Percentiles rank a stretch among this genome's conserved stretches.
phyloP scores from a whole-genome alignment of 2,888 invertebrate genomes.

The Chelonus formosanus region DNA sequence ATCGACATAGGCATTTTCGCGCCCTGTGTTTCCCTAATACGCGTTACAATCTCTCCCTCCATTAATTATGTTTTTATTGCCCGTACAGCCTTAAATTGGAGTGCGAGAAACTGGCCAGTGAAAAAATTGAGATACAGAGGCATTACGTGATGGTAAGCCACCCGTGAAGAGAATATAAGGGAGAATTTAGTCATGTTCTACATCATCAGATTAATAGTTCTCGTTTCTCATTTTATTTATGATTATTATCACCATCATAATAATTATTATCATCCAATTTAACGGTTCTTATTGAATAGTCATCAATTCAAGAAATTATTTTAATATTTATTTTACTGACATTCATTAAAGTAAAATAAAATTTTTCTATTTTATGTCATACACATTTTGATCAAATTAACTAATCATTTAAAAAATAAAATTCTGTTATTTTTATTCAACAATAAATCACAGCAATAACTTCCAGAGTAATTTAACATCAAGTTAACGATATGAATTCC shows the following conservation, averaged over 20 bases:
- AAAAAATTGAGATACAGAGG: slow-evolving; percentile 89
- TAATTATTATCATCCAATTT: background rate
- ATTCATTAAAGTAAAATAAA: too few species aligned
- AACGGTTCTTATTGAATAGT: too few species aligned
- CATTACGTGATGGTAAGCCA: slow-evolving; percentile 84
- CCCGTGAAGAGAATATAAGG: slow-evolving; percentile 37
- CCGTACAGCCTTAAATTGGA: slow-evolving; percentile 79
- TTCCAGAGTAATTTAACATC: too few species aligned
- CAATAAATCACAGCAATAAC: too few species aligned
- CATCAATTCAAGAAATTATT: too few species aligned
- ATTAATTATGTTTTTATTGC: slow-evolving; percentile 33
- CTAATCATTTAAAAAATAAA: too few species aligned
- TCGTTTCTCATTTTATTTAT: slow-evolving; percentile 8
- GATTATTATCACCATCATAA: background rate
- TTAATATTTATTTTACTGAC: too few species aligned
- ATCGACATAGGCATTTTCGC: background rate
- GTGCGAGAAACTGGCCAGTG: slow-evolving; percentile 87
- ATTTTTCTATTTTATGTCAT: too few species aligned
- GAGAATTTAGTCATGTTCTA: background rate
- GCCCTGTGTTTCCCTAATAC: background rate
- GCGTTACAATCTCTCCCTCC: slow-evolving; percentile 1
- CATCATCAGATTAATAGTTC: slow-evolving; percentile 4
- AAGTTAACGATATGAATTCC: too few species aligned
- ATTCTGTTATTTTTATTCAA: background rate
- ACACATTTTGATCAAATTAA: too few species aligned